These are phyloP conservation scores for Chymomyza fuscimana DNA, from an alignment of 2,888 invertebrate species.

Conservation along the genomic window DNA sequence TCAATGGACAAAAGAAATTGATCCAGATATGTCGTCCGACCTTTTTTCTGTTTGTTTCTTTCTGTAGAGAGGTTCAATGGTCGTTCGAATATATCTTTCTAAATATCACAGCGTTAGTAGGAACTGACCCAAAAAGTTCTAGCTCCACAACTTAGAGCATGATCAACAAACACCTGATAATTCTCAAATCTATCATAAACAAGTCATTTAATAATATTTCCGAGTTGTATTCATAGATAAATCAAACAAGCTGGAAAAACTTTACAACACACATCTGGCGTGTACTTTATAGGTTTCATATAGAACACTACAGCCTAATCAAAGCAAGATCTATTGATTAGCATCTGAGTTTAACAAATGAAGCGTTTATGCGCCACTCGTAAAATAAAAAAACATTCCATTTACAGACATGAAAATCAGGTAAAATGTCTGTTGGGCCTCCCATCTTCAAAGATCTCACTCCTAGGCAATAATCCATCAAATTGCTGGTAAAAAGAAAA, in stretches of 20 bases:
- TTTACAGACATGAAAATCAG: background rate
- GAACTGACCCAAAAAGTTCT: no score
- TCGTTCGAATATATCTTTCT: no score
- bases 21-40: no score
- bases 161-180: background rate
- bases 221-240: background rate
- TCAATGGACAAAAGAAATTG: no score
- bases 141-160: no score
- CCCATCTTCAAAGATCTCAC: slow-evolving; percentile 3
- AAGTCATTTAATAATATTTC: background rate
- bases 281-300: background rate
- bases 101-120: no score
- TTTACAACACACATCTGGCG: background rate
- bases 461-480: slow-evolving; percentile 56
- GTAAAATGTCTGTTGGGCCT: background rate
- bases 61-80: no score
- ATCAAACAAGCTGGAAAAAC: background rate
- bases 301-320: slow-evolving; percentile 1
- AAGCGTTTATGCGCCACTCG: slow-evolving; percentile 4
- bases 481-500: slow-evolving; percentile 38
- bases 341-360: slow-evolving; percentile 21
- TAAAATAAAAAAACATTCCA: background rate
- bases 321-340: slow-evolving; percentile 13
- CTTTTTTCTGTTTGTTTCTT: no score
- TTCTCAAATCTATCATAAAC: background rate